Percentiles rank a stretch among this genome's conserved stretches.
Evolutionary conservation across 1,140 invertebrate genomes (phyloP).

Genomic region (Drosophila lacertosa): DNA sequence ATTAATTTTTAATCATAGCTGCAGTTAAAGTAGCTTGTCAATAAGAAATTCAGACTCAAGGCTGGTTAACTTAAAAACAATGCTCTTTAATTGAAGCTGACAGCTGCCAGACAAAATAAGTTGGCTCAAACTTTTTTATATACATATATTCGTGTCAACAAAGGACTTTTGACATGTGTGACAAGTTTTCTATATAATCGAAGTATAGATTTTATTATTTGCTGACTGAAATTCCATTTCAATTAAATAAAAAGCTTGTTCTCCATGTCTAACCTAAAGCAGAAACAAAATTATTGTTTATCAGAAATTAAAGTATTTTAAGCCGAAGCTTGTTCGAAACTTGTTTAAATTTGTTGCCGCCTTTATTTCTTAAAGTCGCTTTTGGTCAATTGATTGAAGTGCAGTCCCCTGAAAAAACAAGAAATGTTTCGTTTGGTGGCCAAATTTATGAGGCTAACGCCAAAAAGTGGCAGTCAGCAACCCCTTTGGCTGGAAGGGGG

Average conservation of each 20-base stretch:
- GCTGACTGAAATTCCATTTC: background rate
- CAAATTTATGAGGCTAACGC: conserved; percentile 37
- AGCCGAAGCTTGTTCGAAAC: no score
- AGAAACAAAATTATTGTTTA: no score
- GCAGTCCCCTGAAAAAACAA: background rate
- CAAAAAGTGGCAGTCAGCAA: conserved; percentile 33
- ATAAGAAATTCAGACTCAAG: no score
- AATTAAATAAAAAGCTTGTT: background rate
- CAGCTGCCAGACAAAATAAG: conserved; percentile 16
- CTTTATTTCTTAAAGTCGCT: conserved; percentile 9
- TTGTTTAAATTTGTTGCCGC: no score
- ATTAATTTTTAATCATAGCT: conserved; percentile 65
- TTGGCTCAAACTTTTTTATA: background rate
- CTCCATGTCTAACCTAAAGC: no score
- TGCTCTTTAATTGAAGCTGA: conserved; percentile 22
- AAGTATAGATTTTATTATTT: conserved; percentile 13
- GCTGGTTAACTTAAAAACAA: conserved; percentile 17
- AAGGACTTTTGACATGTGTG: conserved; percentile 28
- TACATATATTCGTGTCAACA: conserved; percentile 64
- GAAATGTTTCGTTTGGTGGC: background rate
- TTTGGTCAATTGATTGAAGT: conserved; percentile 18
- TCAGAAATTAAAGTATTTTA: no score
- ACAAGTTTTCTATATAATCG: conserved; percentile 7
- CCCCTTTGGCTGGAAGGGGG: conserved; percentile 25
- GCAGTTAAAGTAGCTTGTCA: conserved; percentile 19